Evolutionary conservation across 2,113 vertebrate genomes (phyloP).

Genomic region (Cervus canadensis): DNA sequence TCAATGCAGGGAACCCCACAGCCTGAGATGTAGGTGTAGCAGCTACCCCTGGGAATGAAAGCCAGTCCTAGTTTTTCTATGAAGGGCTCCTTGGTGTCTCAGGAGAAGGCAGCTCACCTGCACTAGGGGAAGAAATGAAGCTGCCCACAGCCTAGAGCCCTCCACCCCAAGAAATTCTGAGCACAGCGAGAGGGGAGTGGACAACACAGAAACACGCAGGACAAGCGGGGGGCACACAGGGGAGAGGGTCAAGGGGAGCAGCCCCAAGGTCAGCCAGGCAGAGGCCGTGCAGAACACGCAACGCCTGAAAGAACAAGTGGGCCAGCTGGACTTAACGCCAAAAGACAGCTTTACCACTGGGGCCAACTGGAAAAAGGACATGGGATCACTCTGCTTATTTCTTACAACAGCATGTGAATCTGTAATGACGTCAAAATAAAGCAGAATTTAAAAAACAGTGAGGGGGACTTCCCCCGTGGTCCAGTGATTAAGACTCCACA

Average conservation of each 20-base stretch:
- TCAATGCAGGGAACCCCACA: neutral
- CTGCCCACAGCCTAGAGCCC: neutral
- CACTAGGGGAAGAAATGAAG: neutral
- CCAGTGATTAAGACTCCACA: neutral
- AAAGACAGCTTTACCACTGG: neutral
- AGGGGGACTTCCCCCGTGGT: neutral
- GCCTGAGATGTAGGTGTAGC: neutral
- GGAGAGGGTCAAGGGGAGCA: neutral
- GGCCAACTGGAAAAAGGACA: neutral
- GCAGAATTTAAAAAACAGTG: neutral
- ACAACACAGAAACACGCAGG: rapidly evolving
- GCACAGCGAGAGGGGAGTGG: neutral
- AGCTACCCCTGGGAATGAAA: too few species aligned
- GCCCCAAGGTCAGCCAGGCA: neutral
- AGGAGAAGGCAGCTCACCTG: neutral
- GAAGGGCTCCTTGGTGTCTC: neutral
- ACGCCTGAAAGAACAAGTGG: too few species aligned
- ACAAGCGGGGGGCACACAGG: neutral
- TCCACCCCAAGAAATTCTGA: rapidly evolving
- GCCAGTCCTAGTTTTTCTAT: neutral
- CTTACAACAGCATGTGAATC: neutral
- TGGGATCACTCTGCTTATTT: neutral
- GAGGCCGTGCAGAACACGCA: rapidly evolving
- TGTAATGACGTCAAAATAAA: neutral
- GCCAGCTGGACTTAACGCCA: neutral